phyloP scores from a whole-genome alignment of 2,797 vertebrate genomes.

The Thaleichthys pacificus region DNA sequence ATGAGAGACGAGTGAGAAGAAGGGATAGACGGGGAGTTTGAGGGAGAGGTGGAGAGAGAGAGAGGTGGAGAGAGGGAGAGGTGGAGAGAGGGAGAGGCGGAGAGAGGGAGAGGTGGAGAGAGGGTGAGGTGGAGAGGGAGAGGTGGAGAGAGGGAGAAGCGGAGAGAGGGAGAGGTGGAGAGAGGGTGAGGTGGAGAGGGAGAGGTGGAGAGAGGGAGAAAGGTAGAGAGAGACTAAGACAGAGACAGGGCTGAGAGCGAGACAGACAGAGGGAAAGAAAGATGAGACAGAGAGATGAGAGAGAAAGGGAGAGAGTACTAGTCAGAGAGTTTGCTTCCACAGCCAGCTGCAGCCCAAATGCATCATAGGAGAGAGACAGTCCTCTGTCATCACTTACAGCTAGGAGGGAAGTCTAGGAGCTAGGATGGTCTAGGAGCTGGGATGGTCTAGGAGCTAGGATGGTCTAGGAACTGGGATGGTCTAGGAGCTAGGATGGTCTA shows the following conservation, averaged over 20 bases:
- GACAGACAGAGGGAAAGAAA: not conserved
- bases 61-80: not conserved
- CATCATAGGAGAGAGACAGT: too few species aligned
- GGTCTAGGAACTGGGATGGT: too few species aligned
- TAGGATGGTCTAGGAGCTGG: too few species aligned
- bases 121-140: not conserved
- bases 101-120: not conserved
- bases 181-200: not conserved
- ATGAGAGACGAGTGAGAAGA: not conserved
- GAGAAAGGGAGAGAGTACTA: conserved; percentile 15
- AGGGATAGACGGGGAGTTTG: not conserved
- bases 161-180: not conserved
- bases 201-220: not conserved
- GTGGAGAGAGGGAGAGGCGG: not conserved
- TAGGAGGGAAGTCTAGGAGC: too few species aligned
- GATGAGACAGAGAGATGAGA: conserved; percentile 18
- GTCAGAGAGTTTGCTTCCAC: too few species aligned
- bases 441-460: too few species aligned
- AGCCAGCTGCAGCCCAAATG: too few species aligned
- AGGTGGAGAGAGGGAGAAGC: not conserved
- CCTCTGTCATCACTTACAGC: too few species aligned
- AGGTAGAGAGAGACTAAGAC: not conserved
- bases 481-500: too few species aligned
- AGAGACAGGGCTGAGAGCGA: not conserved
- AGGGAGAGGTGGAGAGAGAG: not conserved